Percentiles rank a stretch among this genome's conserved stretches.
These are phyloP conservation scores for Bombyx mandarina DNA, from an alignment of 1,140 invertebrate species.

Conservation along the genomic window DNA sequence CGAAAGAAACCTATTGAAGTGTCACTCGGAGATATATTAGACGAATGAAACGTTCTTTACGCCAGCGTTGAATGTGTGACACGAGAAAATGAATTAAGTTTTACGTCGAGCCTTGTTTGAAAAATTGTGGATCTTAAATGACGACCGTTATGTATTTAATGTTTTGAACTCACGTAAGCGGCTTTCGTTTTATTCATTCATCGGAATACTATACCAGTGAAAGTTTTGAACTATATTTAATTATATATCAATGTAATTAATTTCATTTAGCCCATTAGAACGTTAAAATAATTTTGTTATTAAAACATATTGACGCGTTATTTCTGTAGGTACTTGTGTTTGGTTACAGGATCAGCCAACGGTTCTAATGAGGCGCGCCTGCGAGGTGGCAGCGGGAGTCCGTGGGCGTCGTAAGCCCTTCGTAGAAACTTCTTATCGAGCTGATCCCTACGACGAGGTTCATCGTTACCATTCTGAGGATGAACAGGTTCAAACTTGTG, in stretches of 20 bases:
- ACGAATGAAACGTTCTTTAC: conserved; percentile 24
- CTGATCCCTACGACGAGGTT: conserved; percentile 29
- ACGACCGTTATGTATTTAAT: conserved; percentile 9
- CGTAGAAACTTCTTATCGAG: conserved; percentile 25
- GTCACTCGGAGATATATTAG: conserved; percentile 42
- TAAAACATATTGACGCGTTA: too few relatives aligned
- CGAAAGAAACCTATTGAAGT: conserved; percentile 49
- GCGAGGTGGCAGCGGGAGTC: conserved; percentile 46
- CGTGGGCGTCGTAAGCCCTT: conserved; percentile 39
- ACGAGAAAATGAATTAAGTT: conserved; percentile 8
- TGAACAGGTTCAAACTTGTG: conserved; percentile 30
- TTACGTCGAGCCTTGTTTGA: conserved; percentile 6
- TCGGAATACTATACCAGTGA: neutral
- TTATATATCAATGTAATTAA: neutral
- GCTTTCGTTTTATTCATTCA: neutral
- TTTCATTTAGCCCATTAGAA: neutral
- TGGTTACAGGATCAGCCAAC: conserved; percentile 58
- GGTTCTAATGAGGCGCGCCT: conserved; percentile 45
- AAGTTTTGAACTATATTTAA: neutral
- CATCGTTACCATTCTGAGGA: conserved; percentile 40
- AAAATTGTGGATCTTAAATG: conserved; percentile 12
- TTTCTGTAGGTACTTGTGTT: too few relatives aligned
- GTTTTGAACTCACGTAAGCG: neutral
- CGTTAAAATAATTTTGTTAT: too few relatives aligned
- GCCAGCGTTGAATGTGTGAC: conserved; percentile 2